These are phyloP conservation scores for Drosophila mimica DNA, from an alignment of 2,888 invertebrate genomes.

Conservation along the genomic window DNA sequence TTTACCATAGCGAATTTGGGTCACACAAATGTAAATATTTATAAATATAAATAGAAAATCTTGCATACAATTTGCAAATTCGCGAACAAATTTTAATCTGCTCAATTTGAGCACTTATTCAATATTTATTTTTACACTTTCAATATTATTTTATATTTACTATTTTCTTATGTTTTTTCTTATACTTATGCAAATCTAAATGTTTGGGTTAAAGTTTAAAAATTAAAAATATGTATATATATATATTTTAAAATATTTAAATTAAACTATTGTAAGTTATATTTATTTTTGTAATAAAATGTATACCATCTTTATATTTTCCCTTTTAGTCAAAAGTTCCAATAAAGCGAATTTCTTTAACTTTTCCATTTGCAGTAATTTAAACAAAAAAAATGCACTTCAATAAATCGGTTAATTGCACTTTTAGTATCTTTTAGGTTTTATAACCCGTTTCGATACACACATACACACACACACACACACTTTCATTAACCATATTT, in stretches of 20 bases:
- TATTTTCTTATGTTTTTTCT: background rate
- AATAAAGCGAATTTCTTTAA: background rate
- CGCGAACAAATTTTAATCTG: background rate
- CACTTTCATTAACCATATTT: slow-evolving; percentile 27
- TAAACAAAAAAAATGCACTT: background rate
- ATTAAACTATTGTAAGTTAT: too few relatives aligned
- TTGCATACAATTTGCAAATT: background rate
- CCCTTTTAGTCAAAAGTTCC: background rate
- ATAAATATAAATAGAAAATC: background rate
- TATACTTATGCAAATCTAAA: background rate
- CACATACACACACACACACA: background rate
- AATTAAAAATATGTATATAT: too few relatives aligned
- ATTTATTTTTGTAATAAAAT: too few relatives aligned
- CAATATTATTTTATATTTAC: background rate
- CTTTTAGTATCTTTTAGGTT: background rate
- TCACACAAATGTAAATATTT: background rate
- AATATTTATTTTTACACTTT: background rate
- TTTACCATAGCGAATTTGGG: background rate
- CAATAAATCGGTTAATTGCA: slow-evolving; percentile 31
- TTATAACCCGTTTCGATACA: background rate
- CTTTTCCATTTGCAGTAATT: background rate
- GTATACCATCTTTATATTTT: background rate
- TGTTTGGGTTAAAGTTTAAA: background rate
- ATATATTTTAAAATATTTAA: too few relatives aligned
- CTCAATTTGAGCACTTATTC: background rate